phyloP scores from a whole-genome alignment of 2,113 vertebrate species.

The Syrrhaptes paradoxus region DNA sequence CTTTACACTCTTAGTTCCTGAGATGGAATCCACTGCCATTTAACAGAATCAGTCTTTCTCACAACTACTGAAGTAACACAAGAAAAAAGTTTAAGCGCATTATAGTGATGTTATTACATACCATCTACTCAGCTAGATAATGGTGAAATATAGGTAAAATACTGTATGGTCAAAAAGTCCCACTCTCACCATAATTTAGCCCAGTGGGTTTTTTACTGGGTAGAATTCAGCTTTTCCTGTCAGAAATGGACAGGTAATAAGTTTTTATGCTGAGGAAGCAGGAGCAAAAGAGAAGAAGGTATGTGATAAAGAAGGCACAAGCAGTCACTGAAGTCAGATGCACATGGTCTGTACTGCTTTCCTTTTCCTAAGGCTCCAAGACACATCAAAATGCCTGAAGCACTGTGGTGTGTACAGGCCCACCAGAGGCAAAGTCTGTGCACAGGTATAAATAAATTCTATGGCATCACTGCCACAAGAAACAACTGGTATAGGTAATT shows the following conservation, averaged over 20 bases:
- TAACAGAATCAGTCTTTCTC: not conserved
- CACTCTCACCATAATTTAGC: not conserved
- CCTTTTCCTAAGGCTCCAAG: not conserved
- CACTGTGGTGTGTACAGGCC: fast-evolving
- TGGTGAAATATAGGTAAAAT: not conserved
- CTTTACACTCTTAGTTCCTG: not conserved
- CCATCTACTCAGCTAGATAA: not conserved
- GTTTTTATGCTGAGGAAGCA: not conserved
- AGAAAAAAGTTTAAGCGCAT: not conserved
- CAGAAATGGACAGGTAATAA: not conserved
- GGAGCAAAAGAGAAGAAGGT: not conserved
- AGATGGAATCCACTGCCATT: not conserved
- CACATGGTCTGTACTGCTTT: not conserved
- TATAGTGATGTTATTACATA: not conserved
- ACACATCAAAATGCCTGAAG: not conserved
- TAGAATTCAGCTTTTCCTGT: not conserved
- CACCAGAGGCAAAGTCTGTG: not conserved
- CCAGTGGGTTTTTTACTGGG: not conserved
- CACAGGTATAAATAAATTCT: not conserved
- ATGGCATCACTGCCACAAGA: not conserved
- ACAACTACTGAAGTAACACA: not conserved
- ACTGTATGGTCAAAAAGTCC: not conserved
- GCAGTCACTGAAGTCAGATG: not conserved
- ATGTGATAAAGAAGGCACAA: not conserved
- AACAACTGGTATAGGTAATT: not conserved